Base-by-base conservation (phyloP, 2,113 vertebrate genomes). In the Indri indri region DNA sequence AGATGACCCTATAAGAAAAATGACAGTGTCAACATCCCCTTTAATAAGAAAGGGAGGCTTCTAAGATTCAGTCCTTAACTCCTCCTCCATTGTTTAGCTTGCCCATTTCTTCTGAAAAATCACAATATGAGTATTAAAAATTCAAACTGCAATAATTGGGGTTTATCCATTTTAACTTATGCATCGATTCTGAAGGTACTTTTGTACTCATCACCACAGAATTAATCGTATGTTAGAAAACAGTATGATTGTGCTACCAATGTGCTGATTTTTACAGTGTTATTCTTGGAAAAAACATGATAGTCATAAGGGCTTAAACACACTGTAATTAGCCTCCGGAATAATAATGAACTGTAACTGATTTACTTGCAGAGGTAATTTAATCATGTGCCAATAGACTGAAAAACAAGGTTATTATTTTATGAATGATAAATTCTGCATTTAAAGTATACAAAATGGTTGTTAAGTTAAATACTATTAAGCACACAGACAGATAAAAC, bases 391-490 rank as follows among this genome's bases (percentile, higher is more conserved):
- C 34, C 87, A 94, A 97, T 96, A 96, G 32, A 66, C 83, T 94
- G 25, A 96, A 89, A 97, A 98, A 70, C 59, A 77, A 93, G 91
- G 27, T 86, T 95, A 88, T 95, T 0, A 96, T 96, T 98, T 98
- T 96, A 88, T 91, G 90, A 96, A 96, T 96, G 73, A 96, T 84
- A 74, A 96, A 94, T 34, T 81, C 95, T 94, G 70, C 80, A 97
- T 97, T 97, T 98, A 96, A 98, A 98, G 11, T 0, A 54, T 76
- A 93, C n/a, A 93, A 97, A 97, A 84, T 5, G 88, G 70, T 27
- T 97, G 83, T 96, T 83, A 85, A 89, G 97, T 97, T 95, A 97
- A 97, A 83, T 93, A 97, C 74, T 82, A 97, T 95, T 98, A 94
- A 97, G 96, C 88, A 96, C 1, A 81, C 73, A 95, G 23, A 63